phyloP scores from a whole-genome alignment of 1,140 invertebrate genomes.

The Plectrocnemia conspersa region DNA sequence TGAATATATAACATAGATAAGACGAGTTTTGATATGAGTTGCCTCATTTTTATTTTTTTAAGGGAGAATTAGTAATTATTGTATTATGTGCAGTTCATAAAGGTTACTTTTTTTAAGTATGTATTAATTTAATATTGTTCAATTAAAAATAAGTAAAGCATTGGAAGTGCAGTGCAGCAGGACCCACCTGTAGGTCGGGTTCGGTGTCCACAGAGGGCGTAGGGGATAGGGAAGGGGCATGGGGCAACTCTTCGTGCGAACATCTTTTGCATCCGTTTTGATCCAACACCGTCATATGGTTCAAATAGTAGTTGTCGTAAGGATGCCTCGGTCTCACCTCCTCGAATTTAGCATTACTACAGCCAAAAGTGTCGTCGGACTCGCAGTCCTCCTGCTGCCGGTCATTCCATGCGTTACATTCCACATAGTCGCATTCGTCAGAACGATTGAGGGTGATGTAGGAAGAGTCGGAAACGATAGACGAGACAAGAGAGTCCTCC shows the following conservation, averaged over 20 bases:
- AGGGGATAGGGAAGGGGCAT: constrained; percentile 37
- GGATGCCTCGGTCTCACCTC: constrained; percentile 47
- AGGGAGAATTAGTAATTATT: neutral
- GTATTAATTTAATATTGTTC: no score
- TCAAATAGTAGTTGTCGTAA: constrained; percentile 49
- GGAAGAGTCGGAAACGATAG: neutral
- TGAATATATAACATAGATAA: no score
- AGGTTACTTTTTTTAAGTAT: no score
- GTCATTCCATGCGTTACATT: neutral
- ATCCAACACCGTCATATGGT: constrained; percentile 44
- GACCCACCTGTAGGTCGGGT: constrained; percentile 31
- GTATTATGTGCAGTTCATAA: constrained; percentile 19
- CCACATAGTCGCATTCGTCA: constrained; percentile 23
- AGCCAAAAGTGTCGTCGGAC: neutral
- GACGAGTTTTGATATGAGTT: no score
- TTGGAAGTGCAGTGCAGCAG: constrained; percentile 27
- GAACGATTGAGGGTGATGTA: constrained; percentile 19
- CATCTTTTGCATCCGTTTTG: constrained; percentile 45
- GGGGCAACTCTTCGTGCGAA: constrained; percentile 44
- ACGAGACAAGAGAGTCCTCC: no score
- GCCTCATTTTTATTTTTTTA: no score
- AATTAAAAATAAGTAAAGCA: neutral
- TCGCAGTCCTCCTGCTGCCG: neutral
- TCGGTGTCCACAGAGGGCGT: constrained; percentile 32
- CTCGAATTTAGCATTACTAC: constrained; percentile 29